Conservation (phyloP, 2,888 invertebrate genomes). For the Orgyia antiqua region DNA sequence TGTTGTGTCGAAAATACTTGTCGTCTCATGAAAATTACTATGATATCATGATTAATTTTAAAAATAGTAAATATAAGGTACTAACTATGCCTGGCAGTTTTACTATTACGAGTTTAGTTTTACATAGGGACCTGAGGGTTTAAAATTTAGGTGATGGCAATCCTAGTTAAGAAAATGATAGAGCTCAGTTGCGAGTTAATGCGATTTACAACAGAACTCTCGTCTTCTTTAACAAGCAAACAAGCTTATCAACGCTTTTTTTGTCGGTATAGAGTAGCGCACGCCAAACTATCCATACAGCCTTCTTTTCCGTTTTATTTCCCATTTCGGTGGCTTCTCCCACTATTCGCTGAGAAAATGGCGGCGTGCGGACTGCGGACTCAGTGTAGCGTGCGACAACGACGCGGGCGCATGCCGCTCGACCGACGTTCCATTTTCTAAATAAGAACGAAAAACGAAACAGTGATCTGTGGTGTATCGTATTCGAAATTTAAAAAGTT, state of each 20-base stretch:
- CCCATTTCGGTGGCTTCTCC: conserved; percentile 56
- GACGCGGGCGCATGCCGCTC: conserved; percentile 54
- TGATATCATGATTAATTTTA: too few relatives aligned
- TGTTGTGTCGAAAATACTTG: too few relatives aligned
- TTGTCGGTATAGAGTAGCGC: conserved; percentile 26
- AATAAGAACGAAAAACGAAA: conserved; percentile 32
- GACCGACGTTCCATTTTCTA: conserved; percentile 24
- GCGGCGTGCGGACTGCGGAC: conserved; percentile 34
- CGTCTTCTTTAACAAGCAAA: not conserved
- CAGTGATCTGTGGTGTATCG: conserved; percentile 23
- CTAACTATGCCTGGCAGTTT: too few relatives aligned
- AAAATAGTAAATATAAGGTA: too few relatives aligned
- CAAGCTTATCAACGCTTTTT: too few relatives aligned
- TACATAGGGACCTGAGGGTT: too few relatives aligned
- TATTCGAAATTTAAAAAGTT: conserved; percentile 14
- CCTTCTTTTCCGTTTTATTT: conserved; percentile 59
- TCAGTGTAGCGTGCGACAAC: conserved; percentile 61
- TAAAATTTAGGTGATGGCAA: too few relatives aligned
- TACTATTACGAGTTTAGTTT: too few relatives aligned
- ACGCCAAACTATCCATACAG: conserved; percentile 30
- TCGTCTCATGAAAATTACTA: too few relatives aligned
- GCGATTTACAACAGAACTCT: too few relatives aligned
- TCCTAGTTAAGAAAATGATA: too few relatives aligned
- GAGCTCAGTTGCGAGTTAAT: too few relatives aligned
- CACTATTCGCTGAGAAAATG: conserved; percentile 61